Base-by-base conservation (phyloP, 2,113 vertebrate genomes). In the Gambusia holbrooki region DNA sequence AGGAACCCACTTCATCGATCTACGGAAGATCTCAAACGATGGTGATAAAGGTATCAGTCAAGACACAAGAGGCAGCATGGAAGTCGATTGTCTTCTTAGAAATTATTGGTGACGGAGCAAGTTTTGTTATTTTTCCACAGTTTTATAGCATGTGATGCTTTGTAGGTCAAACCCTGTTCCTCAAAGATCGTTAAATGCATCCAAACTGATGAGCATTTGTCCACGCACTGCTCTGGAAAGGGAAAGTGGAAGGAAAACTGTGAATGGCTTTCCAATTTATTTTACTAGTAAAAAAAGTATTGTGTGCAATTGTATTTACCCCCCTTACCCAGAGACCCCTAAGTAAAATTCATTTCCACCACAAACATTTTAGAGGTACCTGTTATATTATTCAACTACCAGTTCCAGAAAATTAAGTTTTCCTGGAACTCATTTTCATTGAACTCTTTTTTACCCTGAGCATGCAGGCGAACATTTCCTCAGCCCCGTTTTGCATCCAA, bases 1-100 rank as follows among this genome's bases (percentile, higher is more conserved):
- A 0, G 98, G 98, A 62, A 99, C 97, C 22, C 97, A 99, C 62
- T 99, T 99, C 90, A 96, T 99, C 2, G 97, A 99, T 70, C 87
- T 99, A 33, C 91, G 96, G 73, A 99, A 99, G 91, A 95, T 99
- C 87, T 96, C 97, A 74, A 99, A 99, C 0, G 98, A 99, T 14
- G 98, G 98, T 27, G 98, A 99, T 92, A 99, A 97, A 96, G 98
- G 98, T 99, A 66, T 11, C 73, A 78, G 33, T 81, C 37, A 82
- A n/a, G 66, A 65, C 42, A 25, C 19, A 3, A 10, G 2, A 9
- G 29, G 7, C 19, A 51, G 4, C 27, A 27, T n/a, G 19, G 3
- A 15, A 58, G n/a, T 71, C 27, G 3, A 71, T 66, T 71, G 54
- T 79, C 62, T 82, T 3, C 33, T 35, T 12, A 32, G 28, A 62